Base-by-base conservation (phyloP, 2,797 vertebrate genomes). In the Erpetoichthys calabaricus region DNA sequence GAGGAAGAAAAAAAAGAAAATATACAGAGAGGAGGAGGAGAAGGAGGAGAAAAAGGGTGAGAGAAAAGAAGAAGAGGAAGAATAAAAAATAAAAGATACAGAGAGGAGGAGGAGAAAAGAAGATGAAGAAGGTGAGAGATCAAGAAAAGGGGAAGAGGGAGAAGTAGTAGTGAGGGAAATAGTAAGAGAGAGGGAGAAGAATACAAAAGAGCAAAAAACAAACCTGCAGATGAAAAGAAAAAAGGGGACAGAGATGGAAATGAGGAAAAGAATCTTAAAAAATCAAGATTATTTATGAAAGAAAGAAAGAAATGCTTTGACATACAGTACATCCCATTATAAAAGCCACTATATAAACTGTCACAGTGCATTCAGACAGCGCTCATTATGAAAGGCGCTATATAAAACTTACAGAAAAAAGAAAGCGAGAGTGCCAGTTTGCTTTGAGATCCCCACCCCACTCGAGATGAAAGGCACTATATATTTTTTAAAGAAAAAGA, bases 201-300 rank as follows among this genome's bases (percentile, higher is more conserved):
- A 49, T 6, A 9, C 6, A 49, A 49, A 9, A 49, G 44, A 62
- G 47, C 4, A 9, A 56, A 53, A 71, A 65, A 68, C 56, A 58
- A 55, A 41, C 64, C 62, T 59, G 60, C 58, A 60, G 55, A 63
- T 58, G 74, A 78, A 73, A 66, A 75, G 73, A 59, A 68, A 67
- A 70, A 81, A 84, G 76, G 67, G 76, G 50, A 68, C 69, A 54
- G 63, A 57, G 71, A 78, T 76, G 75, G 84, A 84, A 25, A 25
- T 25, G 25, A 25, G 25, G 25, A 25, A 25, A 25, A 25, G 25
- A 25, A 25, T 25, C 25, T 25, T 25, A 25, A 25, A 25, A 25
- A 25, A 25, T 25, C 25, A 2, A 25, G 25, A 25, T 25, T 25
- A 25, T 25, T 25, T 25, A 25, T 25, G 25, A 25, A 25, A 25